Base-by-base conservation (phyloP, 1,140 invertebrate genomes). In the Lanistes nyassanus region DNA sequence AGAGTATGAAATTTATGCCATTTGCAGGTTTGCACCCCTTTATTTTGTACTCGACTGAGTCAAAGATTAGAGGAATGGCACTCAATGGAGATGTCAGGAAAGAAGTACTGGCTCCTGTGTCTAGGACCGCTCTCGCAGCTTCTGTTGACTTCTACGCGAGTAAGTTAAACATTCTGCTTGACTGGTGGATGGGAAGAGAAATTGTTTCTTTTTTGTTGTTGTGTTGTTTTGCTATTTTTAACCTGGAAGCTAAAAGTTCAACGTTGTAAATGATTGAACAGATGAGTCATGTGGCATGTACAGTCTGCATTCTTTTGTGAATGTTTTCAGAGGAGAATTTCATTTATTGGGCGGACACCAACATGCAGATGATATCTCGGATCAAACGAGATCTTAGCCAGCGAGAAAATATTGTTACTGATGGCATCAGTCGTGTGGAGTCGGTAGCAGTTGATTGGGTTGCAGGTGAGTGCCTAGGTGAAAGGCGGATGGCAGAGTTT, bases 311-410 rank as follows among this genome's bases (percentile, higher is more conserved):
- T 60, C n/a, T 5, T n/a, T 60, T n/a, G 13, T 67, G 65, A 39
- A 39, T 67, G 34, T 62, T 31, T 7, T 4, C 70, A 72, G 70
- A 31, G 70, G 70, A 72, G 6, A 93, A 94, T 80, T 92, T 91
- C 74, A 89, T 96, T 16, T 95, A 94, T 87, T 96, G 95, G 94
- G 93, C 94, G 58, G 95, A 96, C 87, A 92, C 90, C 76, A 94
- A 94, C 79, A 91, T 92, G 68, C 94, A 94, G 60, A 92, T 90
- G 26, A 93, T 96, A 23, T 94, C 93, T 42, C 90, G 94, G 62
- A 94, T 95, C 79, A 92, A 92, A 78, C 91, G 95, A 68, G 94
- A 96, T 89, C 94, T 96, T 29, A 94, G 93, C 0, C 89, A 90
- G 11, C 88, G 93, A 34, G 84, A 93, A 81, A 90, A 91, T 34